Conservation (phyloP, 1,140 invertebrate genomes). For the Micrasema minimum region DNA sequence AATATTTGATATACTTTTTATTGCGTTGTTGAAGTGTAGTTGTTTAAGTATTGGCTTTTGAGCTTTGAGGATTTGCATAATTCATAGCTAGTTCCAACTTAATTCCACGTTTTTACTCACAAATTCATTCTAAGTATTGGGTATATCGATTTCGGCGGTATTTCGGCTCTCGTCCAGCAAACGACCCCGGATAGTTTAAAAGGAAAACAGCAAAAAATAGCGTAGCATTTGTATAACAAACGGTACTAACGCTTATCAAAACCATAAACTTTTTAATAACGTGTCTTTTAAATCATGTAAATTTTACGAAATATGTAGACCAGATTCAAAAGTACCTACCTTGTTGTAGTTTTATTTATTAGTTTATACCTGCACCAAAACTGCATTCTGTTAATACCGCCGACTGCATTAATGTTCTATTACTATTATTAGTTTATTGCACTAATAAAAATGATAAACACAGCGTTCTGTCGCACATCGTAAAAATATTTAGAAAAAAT, state of each 20-base stretch:
- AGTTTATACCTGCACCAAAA: not conserved
- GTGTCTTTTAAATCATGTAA: not conserved
- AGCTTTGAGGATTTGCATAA: conserved; percentile 29
- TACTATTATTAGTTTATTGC: conserved; percentile 8
- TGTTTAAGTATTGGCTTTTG: conserved; percentile 27
- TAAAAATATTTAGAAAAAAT: too few relatives aligned
- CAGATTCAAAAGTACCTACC: too few relatives aligned
- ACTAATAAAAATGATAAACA: conserved; percentile 4
- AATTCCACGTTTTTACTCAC: conserved; percentile 22
- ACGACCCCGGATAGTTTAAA: too few relatives aligned
- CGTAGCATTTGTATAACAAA: not conserved
- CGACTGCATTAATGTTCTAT: not conserved
- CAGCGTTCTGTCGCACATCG: conserved; percentile 3
- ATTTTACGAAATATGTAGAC: too few relatives aligned
- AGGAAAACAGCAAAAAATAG: too few relatives aligned
- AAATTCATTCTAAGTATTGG: conserved; percentile 27
- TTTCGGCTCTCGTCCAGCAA: not conserved
- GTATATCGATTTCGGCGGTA: conserved; percentile 17
- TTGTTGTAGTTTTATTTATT: too few relatives aligned
- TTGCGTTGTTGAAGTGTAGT: conserved; percentile 11
- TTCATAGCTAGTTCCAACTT: conserved; percentile 21
- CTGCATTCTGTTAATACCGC: not conserved
- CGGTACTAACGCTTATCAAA: not conserved
- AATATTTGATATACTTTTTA: conserved; percentile 29
- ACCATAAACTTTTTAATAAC: not conserved